Conservation (phyloP, 2,113 vertebrate genomes). For the Bettongia penicillata region DNA sequence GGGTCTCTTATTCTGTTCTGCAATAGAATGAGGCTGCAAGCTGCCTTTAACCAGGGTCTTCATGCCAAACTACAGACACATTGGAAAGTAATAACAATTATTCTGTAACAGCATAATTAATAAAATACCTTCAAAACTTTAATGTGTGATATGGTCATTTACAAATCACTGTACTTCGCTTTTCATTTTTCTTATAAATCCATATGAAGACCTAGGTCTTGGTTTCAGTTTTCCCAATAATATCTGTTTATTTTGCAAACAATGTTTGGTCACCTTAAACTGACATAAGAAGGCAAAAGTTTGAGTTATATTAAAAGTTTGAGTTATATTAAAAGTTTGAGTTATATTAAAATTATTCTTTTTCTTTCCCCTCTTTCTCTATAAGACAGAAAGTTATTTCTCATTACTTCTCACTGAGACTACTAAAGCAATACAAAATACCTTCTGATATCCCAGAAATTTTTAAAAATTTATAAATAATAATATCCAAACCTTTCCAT, state of each 20-base stretch:
- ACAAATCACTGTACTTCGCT: slow-evolving; percentile 18
- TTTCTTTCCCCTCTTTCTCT: neutral
- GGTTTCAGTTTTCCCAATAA: slow-evolving; percentile 25
- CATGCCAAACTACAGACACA: neutral
- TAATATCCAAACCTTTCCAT: neutral
- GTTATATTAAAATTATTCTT: slow-evolving; percentile 21
- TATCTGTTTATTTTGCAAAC: neutral
- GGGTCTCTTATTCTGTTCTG: neutral
- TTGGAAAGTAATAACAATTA: slow-evolving; percentile 35
- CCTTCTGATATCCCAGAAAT: neutral
- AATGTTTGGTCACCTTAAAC: neutral
- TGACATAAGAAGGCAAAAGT: slow-evolving; percentile 28
- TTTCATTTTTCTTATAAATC: slow-evolving; percentile 42
- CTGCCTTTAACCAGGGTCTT: neutral
- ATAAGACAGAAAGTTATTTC: slow-evolving; percentile 29
- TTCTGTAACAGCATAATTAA: slow-evolving; percentile 11
- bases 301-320: slow-evolving; percentile 41
- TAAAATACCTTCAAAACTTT: slow-evolving; percentile 10
- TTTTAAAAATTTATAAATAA: neutral
- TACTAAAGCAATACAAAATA: neutral
- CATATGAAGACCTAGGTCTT: slow-evolving; percentile 29
- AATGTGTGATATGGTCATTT: slow-evolving; percentile 41
- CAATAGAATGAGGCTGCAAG: neutral
- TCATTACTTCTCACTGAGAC: neutral
- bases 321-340: slow-evolving; percentile 51